phyloP scores from a whole-genome alignment of 2,113 vertebrate genomes.

The Galemys pyrenaicus region DNA sequence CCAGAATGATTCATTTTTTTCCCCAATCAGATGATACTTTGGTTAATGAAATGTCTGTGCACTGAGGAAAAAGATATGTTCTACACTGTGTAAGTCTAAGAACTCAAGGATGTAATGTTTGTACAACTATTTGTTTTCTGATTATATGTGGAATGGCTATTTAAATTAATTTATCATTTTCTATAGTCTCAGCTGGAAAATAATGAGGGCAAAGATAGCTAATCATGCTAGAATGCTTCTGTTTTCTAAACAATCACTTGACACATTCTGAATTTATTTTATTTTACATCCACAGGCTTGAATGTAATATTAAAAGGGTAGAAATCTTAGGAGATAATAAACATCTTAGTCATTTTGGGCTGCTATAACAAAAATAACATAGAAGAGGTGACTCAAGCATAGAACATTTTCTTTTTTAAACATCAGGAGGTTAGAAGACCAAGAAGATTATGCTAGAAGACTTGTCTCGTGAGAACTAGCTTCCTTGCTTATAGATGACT shows the following conservation, averaged over 20 bases:
- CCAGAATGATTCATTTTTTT: neutral
- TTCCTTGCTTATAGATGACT: neutral
- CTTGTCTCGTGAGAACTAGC: neutral
- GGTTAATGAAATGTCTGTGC: conserved; percentile 32
- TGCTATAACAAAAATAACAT: neutral
- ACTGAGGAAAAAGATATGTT: neutral
- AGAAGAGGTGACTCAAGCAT: neutral
- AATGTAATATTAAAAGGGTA: neutral
- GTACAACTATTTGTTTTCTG: neutral
- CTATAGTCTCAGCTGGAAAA: neutral
- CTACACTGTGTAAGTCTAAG: neutral
- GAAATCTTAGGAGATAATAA: neutral
- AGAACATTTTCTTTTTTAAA: neutral
- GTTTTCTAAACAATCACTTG: neutral
- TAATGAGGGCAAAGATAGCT: neutral
- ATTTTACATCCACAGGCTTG: neutral
- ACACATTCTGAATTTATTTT: neutral
- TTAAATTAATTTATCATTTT: conserved; percentile 30
- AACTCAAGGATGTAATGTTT: neutral
- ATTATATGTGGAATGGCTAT: neutral
- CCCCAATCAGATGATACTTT: conserved; percentile 1
- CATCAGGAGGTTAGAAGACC: neutral
- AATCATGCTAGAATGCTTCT: neutral
- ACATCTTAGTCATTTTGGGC: neutral
- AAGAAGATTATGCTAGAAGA: neutral